Conservation (phyloP, 2,888 invertebrate species). For the Tethea ocularis region DNA sequence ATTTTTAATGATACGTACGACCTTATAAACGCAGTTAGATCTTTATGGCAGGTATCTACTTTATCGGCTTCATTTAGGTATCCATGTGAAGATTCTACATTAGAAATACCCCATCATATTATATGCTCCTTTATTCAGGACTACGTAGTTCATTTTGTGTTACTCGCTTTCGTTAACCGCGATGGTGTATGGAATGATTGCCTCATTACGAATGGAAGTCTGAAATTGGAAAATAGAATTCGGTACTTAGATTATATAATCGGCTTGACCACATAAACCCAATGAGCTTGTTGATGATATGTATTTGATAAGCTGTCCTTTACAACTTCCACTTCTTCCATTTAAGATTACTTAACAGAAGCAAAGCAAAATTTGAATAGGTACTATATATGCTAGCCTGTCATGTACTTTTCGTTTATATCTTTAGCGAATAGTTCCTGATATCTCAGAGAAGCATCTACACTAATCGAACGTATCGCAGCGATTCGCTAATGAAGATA, state of each 20-base stretch:
- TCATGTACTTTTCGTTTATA: too few relatives aligned
- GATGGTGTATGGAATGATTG: too few relatives aligned
- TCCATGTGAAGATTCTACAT: background rate
- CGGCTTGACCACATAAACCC: too few relatives aligned
- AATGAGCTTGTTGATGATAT: too few relatives aligned
- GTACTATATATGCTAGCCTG: background rate
- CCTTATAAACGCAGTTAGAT: background rate
- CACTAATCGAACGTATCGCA: slow-evolving; percentile 30
- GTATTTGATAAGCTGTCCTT: background rate
- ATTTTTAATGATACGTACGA: slow-evolving; percentile 14
- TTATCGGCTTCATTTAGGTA: background rate
- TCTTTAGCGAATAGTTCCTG: background rate
- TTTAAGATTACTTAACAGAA: too few relatives aligned
- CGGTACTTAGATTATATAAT: too few relatives aligned
- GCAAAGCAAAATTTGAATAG: background rate
- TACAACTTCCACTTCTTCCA: background rate
- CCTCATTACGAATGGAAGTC: too few relatives aligned
- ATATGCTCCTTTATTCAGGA: too few relatives aligned
- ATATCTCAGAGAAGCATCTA: slow-evolving; percentile 34
- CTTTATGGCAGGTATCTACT: background rate
- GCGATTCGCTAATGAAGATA: slow-evolving; percentile 73
- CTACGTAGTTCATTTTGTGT: too few relatives aligned
- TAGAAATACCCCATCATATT: too few relatives aligned
- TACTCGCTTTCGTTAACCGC: too few relatives aligned
- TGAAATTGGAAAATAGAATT: too few relatives aligned